A percentile compares a stretch with the other conserved stretches of the same genome.
Conservation (phyloP, 2,113 vertebrate genomes). For the Epinephelus moara region DNA sequence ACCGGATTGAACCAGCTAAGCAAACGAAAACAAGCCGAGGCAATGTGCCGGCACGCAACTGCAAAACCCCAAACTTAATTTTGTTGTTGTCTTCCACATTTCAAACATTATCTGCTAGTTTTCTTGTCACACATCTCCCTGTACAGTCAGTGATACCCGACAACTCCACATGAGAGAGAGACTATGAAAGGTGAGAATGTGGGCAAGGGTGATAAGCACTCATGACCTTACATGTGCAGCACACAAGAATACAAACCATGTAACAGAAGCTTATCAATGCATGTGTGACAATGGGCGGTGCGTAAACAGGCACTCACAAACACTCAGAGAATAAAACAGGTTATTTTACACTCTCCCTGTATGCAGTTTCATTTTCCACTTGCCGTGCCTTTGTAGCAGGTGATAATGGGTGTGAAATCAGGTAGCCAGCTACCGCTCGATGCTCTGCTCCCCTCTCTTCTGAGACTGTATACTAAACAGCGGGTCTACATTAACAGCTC, state of each 20-base stretch:
- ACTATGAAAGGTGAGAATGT: constrained; percentile 22
- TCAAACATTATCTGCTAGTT: not conserved
- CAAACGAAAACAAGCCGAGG: constrained; percentile 15
- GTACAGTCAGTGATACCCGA: not conserved
- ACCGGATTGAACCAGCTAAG: constrained; percentile 31
- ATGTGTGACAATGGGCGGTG: constrained; percentile 32
- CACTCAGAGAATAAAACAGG: constrained; percentile 1
- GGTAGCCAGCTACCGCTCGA: constrained; percentile 37
- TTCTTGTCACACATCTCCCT: not conserved
- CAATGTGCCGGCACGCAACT: not conserved
- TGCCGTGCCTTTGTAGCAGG: constrained; percentile 58
- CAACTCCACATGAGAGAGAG: not conserved
- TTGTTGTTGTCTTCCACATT: not conserved
- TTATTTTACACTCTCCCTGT: constrained; percentile 59
- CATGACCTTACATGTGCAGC: constrained; percentile 40
- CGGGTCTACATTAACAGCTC: constrained; percentile 45
- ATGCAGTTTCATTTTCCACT: constrained; percentile 68
- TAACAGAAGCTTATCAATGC: constrained; percentile 36
- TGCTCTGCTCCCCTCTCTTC: constrained; percentile 44
- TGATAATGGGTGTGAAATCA: constrained; percentile 79
- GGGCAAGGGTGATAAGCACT: constrained; percentile 40
- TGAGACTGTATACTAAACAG: constrained; percentile 59
- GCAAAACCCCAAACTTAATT: not conserved
- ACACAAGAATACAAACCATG: not conserved
- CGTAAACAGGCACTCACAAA: constrained; percentile 25